These are phyloP conservation scores for Nomada fucata DNA, from an alignment of 2,888 invertebrate species.

Conservation along the genomic window DNA sequence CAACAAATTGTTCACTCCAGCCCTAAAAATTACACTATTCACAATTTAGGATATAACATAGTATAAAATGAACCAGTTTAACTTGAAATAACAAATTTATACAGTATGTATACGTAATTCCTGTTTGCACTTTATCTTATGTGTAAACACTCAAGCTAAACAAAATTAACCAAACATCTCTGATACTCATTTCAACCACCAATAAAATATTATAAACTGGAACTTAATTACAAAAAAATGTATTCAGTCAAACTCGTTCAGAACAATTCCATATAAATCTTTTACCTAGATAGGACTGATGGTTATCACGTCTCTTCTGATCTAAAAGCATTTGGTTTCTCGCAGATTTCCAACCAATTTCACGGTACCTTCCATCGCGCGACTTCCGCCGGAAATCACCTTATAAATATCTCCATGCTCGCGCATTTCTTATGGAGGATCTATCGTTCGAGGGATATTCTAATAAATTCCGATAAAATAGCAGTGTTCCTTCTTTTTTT, in stretches of 20 bases:
- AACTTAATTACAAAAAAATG: too few species aligned
- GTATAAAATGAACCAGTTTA: too few species aligned
- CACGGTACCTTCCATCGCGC: neutral
- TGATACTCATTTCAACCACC: neutral
- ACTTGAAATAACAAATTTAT: too few species aligned
- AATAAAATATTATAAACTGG: too few species aligned
- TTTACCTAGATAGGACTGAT: too few species aligned
- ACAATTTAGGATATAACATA: too few species aligned
- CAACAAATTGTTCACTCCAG: too few species aligned
- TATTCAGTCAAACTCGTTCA: too few species aligned
- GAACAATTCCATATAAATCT: neutral
- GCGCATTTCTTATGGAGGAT: slow-evolving; percentile 6
- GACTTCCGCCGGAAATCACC: neutral
- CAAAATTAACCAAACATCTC: neutral
- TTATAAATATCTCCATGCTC: neutral
- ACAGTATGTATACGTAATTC: too few species aligned
- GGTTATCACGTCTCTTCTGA: neutral
- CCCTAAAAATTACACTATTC: too few species aligned
- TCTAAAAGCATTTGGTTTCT: neutral
- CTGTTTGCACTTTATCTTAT: too few species aligned
- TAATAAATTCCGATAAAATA: slow-evolving; percentile 29
- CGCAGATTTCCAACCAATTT: neutral
- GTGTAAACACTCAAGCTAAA: too few species aligned
- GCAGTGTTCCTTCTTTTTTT: neutral
- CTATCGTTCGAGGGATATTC: slow-evolving; percentile 1